Conservation (phyloP, 2,113 vertebrate genomes). For the Speoplatyrhinus poulsoni region DNA sequence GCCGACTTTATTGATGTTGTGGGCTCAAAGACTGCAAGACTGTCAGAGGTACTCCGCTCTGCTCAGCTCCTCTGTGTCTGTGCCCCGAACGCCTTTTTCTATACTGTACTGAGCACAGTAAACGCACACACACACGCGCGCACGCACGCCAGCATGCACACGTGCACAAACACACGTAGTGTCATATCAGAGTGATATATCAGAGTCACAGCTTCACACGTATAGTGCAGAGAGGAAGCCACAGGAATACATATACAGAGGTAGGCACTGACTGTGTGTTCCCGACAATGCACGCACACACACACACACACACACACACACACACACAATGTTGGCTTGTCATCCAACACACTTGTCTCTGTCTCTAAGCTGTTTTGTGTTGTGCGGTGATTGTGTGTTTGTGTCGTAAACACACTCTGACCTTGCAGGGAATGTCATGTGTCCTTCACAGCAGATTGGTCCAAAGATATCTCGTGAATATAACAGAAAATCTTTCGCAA, state of each 20-base stretch:
- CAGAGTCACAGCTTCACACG: background rate
- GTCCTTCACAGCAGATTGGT: background rate
- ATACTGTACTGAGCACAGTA: background rate
- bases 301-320: too few relatives aligned
- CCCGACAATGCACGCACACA: background rate
- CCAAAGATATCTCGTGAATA: background rate
- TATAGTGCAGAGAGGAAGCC: too few relatives aligned
- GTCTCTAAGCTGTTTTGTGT: background rate
- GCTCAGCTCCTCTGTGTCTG: background rate
- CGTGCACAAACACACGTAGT: background rate
- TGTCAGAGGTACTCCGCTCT: constrained; percentile 1
- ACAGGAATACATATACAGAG: too few relatives aligned
- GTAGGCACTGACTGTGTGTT: background rate
- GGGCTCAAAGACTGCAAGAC: background rate
- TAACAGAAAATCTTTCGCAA: background rate
- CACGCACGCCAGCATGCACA: background rate
- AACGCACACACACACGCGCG: background rate
- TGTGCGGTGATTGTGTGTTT: background rate
- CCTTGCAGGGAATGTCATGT: background rate
- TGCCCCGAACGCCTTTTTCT: background rate
- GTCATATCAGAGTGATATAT: too few relatives aligned
- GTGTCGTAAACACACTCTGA: background rate
- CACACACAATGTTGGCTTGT: background rate
- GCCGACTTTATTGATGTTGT: background rate
- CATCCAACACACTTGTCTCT: background rate